Evolutionary conservation across 1,140 invertebrate species (phyloP), one percentile per base, ranked within the genome.

Genomic region (Solen grandis): DNA sequence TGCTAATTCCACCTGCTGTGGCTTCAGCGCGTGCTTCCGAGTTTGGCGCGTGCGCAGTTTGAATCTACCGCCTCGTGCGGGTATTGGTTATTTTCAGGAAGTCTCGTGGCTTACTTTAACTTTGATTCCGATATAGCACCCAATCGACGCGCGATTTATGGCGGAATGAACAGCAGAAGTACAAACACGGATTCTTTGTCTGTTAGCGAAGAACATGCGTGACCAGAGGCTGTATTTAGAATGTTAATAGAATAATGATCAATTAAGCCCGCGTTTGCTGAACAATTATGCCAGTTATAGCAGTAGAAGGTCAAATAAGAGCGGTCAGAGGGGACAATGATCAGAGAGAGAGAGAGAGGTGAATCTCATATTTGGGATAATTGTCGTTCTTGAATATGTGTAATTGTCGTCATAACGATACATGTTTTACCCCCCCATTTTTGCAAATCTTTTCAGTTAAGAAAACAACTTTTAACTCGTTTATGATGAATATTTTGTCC

Each of bases 241-340:
- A 52, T 76, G 55, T 76, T 63, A 76, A 66, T 76, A 60, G 38
- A 76, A 76, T 76, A 76, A 76, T 35, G 46, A 36, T 76, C 74
- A 60, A 54, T 63, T 63, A 46, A 38, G 57, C 36, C 60, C 22
- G 46, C 54, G 60, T 52, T 50, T 65, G 46, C 65, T 76, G 74
- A 66, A 76, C 65, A 66, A 66, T 66, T 60, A 66, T 52, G 46
- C 74, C 59, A 76, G 65, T 76, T 76, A 29, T 33, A 41, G 59
- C 50, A 38, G 50, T 65, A 55, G 55, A 66, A 52, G 74, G 60
- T 76, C 74, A 63, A n/a, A n/a, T n/a, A n/a, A n/a, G n/a, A n/a
- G n/a, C n/a, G n/a, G n/a, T n/a, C n/a, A n/a, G n/a, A n/a, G n/a
- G n/a, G n/a, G n/a, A n/a, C n/a, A n/a, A n/a, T n/a, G n/a, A n/a